Evolutionary conservation across 1,140 invertebrate species (phyloP).

Genomic region (Mactra quadrangularis): DNA sequence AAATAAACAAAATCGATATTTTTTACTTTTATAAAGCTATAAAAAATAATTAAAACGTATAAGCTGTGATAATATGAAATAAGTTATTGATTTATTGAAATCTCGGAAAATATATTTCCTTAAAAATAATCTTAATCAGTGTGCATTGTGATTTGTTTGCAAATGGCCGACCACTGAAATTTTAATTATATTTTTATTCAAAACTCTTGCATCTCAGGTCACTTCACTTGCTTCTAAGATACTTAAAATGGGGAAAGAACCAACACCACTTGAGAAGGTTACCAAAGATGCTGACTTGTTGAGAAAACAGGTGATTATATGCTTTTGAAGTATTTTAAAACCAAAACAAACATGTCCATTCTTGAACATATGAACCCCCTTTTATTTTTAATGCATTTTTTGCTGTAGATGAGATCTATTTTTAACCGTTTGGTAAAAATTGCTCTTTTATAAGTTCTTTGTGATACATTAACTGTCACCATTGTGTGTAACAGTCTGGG

Average conservation of each 20-base stretch:
- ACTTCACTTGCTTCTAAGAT: neutral
- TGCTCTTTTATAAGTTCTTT: too few relatives aligned
- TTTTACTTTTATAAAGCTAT: too few relatives aligned
- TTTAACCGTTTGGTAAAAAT: too few relatives aligned
- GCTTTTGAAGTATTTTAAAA: neutral
- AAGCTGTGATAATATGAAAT: too few relatives aligned
- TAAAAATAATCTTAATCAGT: too few relatives aligned
- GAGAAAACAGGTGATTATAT: conserved; percentile 69
- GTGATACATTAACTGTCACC: too few relatives aligned
- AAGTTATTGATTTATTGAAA: too few relatives aligned
- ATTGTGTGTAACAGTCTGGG: too few relatives aligned
- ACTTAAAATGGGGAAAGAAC: conserved; percentile 68
- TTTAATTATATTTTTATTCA: neutral
- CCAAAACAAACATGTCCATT: conserved; percentile 15
- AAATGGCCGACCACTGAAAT: conserved; percentile 56
- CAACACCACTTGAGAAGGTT: conserved; percentile 72
- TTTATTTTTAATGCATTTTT: neutral
- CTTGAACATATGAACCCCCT: neutral
- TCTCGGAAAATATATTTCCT: too few relatives aligned
- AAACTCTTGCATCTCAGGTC: neutral
- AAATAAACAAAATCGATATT: too few relatives aligned
- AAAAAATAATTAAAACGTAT: too few relatives aligned
- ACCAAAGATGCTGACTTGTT: conserved; percentile 73
- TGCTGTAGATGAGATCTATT: too few relatives aligned
- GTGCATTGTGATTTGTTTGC: conserved; percentile 60